phyloP scores from a whole-genome alignment of 2,797 vertebrate species.

The Semaprochilodus insignis region DNA sequence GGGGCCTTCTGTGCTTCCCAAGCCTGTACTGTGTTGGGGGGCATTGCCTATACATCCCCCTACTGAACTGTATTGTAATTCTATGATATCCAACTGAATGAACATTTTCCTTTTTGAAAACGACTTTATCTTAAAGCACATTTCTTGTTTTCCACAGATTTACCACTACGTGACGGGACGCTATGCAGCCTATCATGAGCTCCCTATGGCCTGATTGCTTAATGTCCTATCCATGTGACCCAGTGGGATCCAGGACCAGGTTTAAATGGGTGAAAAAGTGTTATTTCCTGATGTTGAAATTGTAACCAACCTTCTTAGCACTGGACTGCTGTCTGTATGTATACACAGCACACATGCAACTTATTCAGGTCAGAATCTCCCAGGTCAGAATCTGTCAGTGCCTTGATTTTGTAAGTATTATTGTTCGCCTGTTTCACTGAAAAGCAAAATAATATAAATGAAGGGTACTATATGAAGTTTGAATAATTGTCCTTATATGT shows the following conservation, averaged over 20 bases:
- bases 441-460: not conserved
- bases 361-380: not conserved
- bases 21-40: too few relatives aligned
- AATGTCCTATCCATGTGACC: constrained; percentile 23
- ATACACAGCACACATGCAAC: not conserved
- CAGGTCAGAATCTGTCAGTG: not conserved
- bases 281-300: constrained; percentile 8
- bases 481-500: not conserved
- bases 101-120: not conserved
- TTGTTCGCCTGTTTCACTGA: constrained; percentile 1
- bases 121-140: not conserved
- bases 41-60: too few relatives aligned
- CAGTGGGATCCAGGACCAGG: not conserved
- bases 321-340: not conserved
- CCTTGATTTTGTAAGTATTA: constrained; percentile 16
- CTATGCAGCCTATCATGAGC: constrained; percentile 87
- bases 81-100: not conserved
- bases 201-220: constrained; percentile 86
- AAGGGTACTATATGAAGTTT: not conserved
- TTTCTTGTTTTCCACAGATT: constrained; percentile 80
- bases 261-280: not conserved
- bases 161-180: constrained; percentile 92
- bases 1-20: too few relatives aligned
- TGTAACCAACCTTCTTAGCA: not conserved
- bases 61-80: not conserved